Evolutionary conservation across 2,888 invertebrate genomes (phyloP), one percentile per base, ranked within the genome.

Genomic region (Ryuthela nishihirai): DNA sequence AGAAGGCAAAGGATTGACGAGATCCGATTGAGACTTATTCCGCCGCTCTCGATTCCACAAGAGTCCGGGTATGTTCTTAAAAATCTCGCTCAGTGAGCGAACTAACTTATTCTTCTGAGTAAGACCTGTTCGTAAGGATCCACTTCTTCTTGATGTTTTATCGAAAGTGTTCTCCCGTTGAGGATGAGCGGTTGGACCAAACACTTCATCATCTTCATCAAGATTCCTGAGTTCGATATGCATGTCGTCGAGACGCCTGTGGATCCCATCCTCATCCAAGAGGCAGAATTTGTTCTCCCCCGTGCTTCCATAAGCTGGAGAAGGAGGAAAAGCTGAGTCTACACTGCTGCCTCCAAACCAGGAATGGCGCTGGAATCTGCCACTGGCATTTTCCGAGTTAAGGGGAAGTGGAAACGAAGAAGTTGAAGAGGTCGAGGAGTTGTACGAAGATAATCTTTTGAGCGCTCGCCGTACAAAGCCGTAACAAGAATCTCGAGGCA

Each of bases 401-500:
- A n/a, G n/a, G n/a, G n/a, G n/a, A n/a, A n/a, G n/a, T n/a, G n/a
- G n/a, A n/a, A n/a, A n/a, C n/a, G n/a, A n/a, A n/a, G n/a, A n/a
- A n/a, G n/a, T n/a, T n/a, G n/a, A n/a, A n/a, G n/a, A n/a, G n/a
- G n/a, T n/a, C n/a, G n/a, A n/a, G n/a, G n/a, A n/a, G n/a, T n/a
- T n/a, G n/a, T 29, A 12, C 12, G 29, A 29, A 12, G 50, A 52
- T 56, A 67, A 59, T 60, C 67, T 24, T 76, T 83, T 86, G 43
- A 93, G 80, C 10, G 92, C 92, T 70, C 88, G 81, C 40, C 91
- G 79, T 6, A 93, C 90, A 73, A 92, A 93, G 69, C 91, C 91
- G 75, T 92, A 92, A 73, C 92, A 93, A 4, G 91, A 90, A 76
- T 92, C 92, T 72, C 90, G 91, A 4, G 92, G 91, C 64, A 89